A percentile compares a stretch with the other conserved stretches of the same genome.
Evolutionary conservation across 2,888 invertebrate genomes (phyloP).

Genomic region (Rotaria magnacalcarata): DNA sequence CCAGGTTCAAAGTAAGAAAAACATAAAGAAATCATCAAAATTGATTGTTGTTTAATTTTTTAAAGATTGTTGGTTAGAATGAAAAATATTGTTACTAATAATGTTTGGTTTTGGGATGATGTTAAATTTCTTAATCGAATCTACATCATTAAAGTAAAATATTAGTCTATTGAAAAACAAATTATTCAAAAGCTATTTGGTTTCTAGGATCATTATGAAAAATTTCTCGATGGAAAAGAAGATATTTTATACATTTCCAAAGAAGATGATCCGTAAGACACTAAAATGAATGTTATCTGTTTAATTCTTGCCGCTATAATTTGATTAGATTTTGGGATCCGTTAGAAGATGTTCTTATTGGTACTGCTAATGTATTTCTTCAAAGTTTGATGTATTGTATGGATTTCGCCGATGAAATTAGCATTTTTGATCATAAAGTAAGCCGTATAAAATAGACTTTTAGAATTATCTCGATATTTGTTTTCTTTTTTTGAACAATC

Average conservation of each 20-base stretch:
- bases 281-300: background rate
- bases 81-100: conserved; percentile 57
- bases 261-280: conserved; percentile 46
- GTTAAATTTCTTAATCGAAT: conserved; percentile 59
- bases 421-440: conserved; percentile 55
- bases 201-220: conserved; percentile 47
- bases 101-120: conserved; percentile 59
- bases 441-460: background rate
- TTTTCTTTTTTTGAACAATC: background rate
- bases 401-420: conserved; percentile 57
- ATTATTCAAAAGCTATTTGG: background rate
- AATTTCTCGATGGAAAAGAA: conserved; percentile 47
- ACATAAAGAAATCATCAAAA: background rate
- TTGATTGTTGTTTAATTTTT: conserved; percentile 1
- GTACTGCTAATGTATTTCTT: conserved; percentile 57
- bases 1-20: background rate
- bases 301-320: background rate
- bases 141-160: conserved; percentile 57
- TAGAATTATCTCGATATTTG: too few species aligned
- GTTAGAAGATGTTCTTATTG: conserved; percentile 54
- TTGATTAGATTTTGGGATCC: conserved; percentile 57
- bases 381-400: conserved; percentile 57
- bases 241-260: conserved; percentile 42
- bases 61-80: conserved; percentile 59
- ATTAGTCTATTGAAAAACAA: background rate